Conservation (phyloP, 2,797 vertebrate species). For the Myoxocephalus aenaeus region DNA sequence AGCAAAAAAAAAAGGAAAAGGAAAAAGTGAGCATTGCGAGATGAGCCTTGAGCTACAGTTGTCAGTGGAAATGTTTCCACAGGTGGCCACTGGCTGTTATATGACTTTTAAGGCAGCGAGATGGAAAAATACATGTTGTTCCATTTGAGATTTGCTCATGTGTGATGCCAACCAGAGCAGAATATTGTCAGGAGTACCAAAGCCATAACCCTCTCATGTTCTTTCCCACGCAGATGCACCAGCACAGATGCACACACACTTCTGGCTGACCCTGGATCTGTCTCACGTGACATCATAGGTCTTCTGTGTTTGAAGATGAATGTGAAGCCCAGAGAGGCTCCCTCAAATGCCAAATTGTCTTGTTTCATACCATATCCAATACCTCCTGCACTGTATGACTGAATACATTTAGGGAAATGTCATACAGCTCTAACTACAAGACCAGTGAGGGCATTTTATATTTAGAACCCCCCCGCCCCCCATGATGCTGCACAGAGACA, state of each 20-base stretch:
- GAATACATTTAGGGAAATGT: constrained; percentile 59
- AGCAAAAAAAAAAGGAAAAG: neutral
- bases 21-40: constrained; percentile 24
- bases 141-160: constrained; percentile 70
- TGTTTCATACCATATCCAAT: constrained; percentile 50
- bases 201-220: constrained; percentile 44
- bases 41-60: constrained; percentile 32
- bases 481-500: constrained; percentile 48
- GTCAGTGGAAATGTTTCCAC: constrained; percentile 56
- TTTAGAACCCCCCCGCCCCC: constrained; percentile 31
- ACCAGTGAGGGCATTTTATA: constrained; percentile 32
- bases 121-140: constrained; percentile 74
- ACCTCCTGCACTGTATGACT: constrained; percentile 38
- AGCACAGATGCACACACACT: neutral
- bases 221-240: neutral
- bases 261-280: constrained; percentile 16
- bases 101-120: constrained; percentile 58
- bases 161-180: constrained; percentile 67
- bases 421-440: constrained; percentile 38
- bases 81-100: constrained; percentile 66
- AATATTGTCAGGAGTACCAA: constrained; percentile 62
- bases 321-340: constrained; percentile 39
- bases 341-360: constrained; percentile 70
- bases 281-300: constrained; percentile 45
- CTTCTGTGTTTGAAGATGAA: constrained; percentile 44